phyloP scores from a whole-genome alignment of 64 coral and sea anemone species.

The Astreopora myriophthalma region DNA sequence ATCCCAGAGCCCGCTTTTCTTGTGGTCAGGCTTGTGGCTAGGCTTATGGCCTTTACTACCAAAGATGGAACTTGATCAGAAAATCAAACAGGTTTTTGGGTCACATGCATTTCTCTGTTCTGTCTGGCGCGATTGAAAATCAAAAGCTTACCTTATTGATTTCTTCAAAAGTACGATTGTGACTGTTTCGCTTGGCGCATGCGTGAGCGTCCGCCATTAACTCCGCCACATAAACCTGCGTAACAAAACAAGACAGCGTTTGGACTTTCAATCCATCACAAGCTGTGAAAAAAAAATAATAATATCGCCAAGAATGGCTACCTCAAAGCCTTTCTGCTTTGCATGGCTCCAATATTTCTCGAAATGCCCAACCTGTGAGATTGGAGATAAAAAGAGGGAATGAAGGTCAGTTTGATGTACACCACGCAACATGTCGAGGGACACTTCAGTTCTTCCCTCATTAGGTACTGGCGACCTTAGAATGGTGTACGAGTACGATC shows the following conservation, averaged over 20 bases:
- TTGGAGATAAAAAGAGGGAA: background rate
- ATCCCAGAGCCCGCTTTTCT: no score
- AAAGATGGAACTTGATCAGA: no score
- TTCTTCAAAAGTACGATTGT: slow-evolving; percentile 87
- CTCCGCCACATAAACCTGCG: slow-evolving; percentile 92
- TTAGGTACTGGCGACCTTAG: no score
- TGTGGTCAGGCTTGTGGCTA: no score
- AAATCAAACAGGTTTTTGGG: no score
- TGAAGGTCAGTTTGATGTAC: background rate
- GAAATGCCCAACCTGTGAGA: slow-evolving; percentile 80
- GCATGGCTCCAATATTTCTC: slow-evolving; percentile 98
- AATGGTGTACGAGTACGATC: no score
- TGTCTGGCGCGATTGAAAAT: background rate
- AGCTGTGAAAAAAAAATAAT: background rate
- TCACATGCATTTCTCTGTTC: background rate
- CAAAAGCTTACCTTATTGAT: slow-evolving; percentile 82
- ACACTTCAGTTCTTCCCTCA: no score
- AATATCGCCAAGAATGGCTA: background rate
- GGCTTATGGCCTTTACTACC: no score
- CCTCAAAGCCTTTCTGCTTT: slow-evolving; percentile 99
- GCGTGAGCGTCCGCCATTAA: slow-evolving; percentile 91
- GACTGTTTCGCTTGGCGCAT: slow-evolving; percentile 96
- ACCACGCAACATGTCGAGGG: no score
- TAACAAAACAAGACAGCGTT: background rate
- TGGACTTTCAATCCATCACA: background rate